Percentiles rank a stretch among this genome's conserved stretches.
Conservation (phyloP, 1,140 invertebrate species). For the Ooceraea biroi region DNA sequence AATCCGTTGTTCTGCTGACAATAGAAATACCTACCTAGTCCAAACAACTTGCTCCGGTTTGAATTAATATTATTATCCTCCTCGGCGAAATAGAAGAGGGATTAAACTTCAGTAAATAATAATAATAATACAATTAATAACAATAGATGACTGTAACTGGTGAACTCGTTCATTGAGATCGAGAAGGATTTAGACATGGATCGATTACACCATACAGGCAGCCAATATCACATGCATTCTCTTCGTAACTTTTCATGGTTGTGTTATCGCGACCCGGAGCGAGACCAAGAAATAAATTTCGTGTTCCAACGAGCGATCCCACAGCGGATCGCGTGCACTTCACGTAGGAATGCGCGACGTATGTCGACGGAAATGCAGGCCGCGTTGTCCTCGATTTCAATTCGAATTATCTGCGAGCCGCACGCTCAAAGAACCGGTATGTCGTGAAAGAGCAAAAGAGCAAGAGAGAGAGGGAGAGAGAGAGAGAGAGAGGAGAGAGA, state of each 20-base stretch:
- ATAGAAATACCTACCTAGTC: background rate
- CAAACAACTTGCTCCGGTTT: background rate
- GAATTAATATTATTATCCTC: background rate
- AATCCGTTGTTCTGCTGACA: background rate
- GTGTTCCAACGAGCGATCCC: constrained; percentile 47
- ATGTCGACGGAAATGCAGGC: background rate
- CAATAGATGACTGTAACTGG: background rate
- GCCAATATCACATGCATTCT: constrained; percentile 17
- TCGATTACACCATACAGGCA: constrained; percentile 8
- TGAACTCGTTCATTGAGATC: background rate
- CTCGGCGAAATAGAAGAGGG: background rate
- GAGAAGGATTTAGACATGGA: constrained; percentile 6
- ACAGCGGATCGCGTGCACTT: constrained; percentile 21
- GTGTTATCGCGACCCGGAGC: constrained; percentile 24
- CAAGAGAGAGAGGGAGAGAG: no score
- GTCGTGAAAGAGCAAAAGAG: background rate
- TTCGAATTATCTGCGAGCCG: constrained; percentile 33
- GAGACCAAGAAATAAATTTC: constrained; percentile 52
- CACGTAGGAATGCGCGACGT: constrained; percentile 21
- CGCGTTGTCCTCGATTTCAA: constrained; percentile 40
- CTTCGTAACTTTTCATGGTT: constrained; percentile 39
- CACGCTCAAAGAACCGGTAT: background rate
- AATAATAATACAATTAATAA: background rate
- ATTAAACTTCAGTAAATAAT: constrained; percentile 20
- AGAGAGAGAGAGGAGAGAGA: background rate